Evolutionary conservation across 1,140 invertebrate genomes (phyloP).

Genomic region (Lordiphosa clarofinis): DNA sequence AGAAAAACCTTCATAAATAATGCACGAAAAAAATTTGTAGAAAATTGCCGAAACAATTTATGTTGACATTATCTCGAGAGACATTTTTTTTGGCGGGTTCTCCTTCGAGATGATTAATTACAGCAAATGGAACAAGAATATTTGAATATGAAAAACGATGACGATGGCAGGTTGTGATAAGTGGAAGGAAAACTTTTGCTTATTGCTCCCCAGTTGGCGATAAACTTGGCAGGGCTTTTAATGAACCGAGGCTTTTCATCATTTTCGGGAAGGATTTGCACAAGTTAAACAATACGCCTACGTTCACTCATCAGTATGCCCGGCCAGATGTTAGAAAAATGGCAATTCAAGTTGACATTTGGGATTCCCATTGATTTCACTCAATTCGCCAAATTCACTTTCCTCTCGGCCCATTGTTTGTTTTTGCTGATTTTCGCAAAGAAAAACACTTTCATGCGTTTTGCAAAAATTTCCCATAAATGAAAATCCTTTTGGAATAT

Average conservation of each 20-base stretch:
- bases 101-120: slow-evolving; percentile 63
- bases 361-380: slow-evolving; percentile 30
- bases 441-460: slow-evolving; percentile 41
- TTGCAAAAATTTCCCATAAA: slow-evolving; percentile 46
- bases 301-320: slow-evolving; percentile 35
- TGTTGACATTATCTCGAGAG: slow-evolving; percentile 76
- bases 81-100: slow-evolving; percentile 43
- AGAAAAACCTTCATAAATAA: slow-evolving; percentile 60
- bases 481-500: slow-evolving; percentile 55
- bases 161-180: slow-evolving; percentile 41
- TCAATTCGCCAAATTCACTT: slow-evolving; percentile 36
- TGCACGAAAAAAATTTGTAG: slow-evolving; percentile 60
- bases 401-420: neutral
- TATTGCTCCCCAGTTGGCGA: slow-evolving; percentile 67
- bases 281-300: neutral
- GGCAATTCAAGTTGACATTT: slow-evolving; percentile 21
- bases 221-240: slow-evolving; percentile 52
- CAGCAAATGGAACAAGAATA: slow-evolving; percentile 32
- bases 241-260: slow-evolving; percentile 62
- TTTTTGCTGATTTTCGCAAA: slow-evolving; percentile 59
- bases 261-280: slow-evolving; percentile 25
- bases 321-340: slow-evolving; percentile 40
- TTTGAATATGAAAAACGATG: slow-evolving; percentile 75
- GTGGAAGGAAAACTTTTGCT: slow-evolving; percentile 41
- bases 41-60: slow-evolving; percentile 76